Base-by-base conservation (phyloP, 2,888 invertebrate species). In the Amphipyra tragopoginis region DNA sequence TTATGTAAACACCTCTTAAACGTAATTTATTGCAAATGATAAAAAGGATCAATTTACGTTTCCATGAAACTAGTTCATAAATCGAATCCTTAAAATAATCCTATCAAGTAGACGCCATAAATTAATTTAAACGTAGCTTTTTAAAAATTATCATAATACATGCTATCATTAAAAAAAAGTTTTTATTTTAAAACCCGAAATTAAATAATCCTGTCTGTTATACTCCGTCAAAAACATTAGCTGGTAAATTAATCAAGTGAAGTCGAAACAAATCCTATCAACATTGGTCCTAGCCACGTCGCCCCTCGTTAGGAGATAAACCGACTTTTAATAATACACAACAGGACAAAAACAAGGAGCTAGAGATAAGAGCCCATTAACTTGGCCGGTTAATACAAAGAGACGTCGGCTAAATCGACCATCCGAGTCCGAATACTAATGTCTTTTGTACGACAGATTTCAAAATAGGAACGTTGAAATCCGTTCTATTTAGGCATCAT, bases 311-410 rank as follows among this genome's bases (percentile, higher is more conserved):
- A 90, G 75, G 52, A 72, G 89, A 88, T 90, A 88, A 85, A 75
- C 79, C 81, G 74, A 82, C 87, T 89, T 91, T 91, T 89, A 90
- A 90, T 90, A 90, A 89, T 84, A 83, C 77, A 87, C 84, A 84
- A 87, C 84, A 85, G 87, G 88, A 90, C 87, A 90, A 90, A 84
- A 87, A 86, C 84, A 85, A 88, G 85, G 64, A 86, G 85, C 83
- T 69, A 56, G 38, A 84, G 94, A 94, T 93, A 94, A 91, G 83
- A 65, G 13, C 82, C 83, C 91, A 91, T 93, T 93, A 92, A 92
- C 89, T 91, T 88, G 78, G 84, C 82, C 81, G 84, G 86, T 88
- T 92, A 92, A 92, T 91, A 88, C 86, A 84, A 87, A 77, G 83
- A 84, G 91, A 90, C 90, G 77, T 66, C 72, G 83, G 87, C 85